Evolutionary conservation across 2,113 vertebrate species (phyloP).

Genomic region (Cyprinodon brontotheroides): DNA sequence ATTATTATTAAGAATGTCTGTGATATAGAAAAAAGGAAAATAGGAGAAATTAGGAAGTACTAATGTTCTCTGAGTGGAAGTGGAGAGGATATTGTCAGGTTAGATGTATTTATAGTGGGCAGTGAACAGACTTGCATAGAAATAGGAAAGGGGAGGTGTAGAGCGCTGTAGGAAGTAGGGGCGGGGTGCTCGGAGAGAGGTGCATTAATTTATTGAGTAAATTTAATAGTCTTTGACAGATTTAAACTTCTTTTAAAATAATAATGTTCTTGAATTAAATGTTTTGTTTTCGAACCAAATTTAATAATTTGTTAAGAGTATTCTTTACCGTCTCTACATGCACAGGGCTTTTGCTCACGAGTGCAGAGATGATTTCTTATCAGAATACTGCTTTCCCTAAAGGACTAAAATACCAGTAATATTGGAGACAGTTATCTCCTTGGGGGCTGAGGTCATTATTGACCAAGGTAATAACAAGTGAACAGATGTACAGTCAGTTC

Average conservation of each 20-base stretch:
- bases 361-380: not conserved
- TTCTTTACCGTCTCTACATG: conserved; percentile 8
- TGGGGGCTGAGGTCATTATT: not conserved
- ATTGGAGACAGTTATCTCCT: not conserved
- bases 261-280: conserved; percentile 6
- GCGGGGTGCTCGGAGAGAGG: conserved; percentile 32
- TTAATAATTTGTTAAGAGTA: conserved; percentile 20
- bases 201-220: conserved; percentile 18
- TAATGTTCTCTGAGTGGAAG: conserved; percentile 40
- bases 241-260: not conserved
- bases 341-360: not conserved
- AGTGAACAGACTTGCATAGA: conserved; percentile 68
- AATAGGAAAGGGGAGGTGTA: conserved; percentile 63
- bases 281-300: conserved; percentile 12
- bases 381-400: not conserved
- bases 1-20: conserved; percentile 32
- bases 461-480: not conserved
- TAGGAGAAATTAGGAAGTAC: conserved; percentile 20
- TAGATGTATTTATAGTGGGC: conserved; percentile 78
- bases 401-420: not conserved
- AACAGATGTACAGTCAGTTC: not conserved
- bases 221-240: conserved; percentile 43
- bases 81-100: conserved; percentile 48
- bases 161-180: conserved; percentile 39
- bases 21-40: conserved; percentile 15